Evolutionary conservation across 1,140 invertebrate genomes (phyloP), one percentile per base, ranked within the genome.

Genomic region (Magallana angulata): DNA sequence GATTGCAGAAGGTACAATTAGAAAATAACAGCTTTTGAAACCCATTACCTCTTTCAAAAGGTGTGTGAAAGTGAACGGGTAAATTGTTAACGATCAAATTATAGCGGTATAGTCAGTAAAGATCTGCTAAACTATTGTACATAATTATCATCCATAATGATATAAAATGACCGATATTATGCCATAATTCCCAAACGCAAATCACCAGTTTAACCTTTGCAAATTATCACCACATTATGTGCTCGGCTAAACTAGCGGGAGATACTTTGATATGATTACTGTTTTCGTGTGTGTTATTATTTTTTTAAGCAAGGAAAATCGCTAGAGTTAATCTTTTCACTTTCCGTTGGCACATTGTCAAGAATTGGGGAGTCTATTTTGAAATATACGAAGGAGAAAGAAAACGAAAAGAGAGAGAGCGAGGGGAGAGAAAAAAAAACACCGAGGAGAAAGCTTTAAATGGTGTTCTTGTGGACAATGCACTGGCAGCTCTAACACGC

Each of bases 191-290:
- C 36, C 68, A 30, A 30, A 76, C 18, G 68, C 68, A 76, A 76
- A 76, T 76, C 68, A 76, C 68, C 68, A 76, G 68, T 76, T 76
- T 76, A 76, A 76, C 68, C 68, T 76, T 76, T 76, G 68, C 68
- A 76, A 76, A 76, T 76, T 76, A 76, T 76, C 68, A 24, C 68
- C 68, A 76, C 68, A 76, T 76, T 76, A 76, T 76, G 68, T 76
- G 68, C 68, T 76, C 68, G 68, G 24, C 68, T 76, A 76, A 76
- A 36, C 68, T 76, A 24, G 68, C 30, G 68, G 24, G 68, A 76
- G 24, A 76, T 30, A 76, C 68, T 76, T 76, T 30, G 24, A 30
- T 6, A 30, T 76, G 36, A 76, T 76, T 76, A 36, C 24, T 76
- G 18, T 76, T 76, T 76, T 30, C 68, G 68, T 30, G 36, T 48